Conservation (phyloP, 2,113 vertebrate genomes). For the Etia nguti region DNA sequence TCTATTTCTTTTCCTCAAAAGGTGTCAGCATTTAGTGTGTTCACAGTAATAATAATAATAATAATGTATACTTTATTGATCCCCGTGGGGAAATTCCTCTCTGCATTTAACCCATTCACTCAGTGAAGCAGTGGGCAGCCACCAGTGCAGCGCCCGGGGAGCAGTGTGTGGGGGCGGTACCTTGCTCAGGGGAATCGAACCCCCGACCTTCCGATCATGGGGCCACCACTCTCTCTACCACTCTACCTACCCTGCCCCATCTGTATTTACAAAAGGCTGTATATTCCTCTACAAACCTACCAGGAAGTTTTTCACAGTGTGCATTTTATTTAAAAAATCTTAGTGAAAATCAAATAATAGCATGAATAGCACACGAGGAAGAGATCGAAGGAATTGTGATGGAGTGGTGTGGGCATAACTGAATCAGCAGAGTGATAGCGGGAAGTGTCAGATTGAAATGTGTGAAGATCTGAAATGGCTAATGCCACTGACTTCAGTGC, state of each 20-base stretch:
- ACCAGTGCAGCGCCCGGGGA: no score
- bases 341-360: background rate
- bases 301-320: background rate
- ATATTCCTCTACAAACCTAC: background rate
- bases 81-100: no score
- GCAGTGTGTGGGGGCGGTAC: no score
- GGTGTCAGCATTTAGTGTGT: background rate
- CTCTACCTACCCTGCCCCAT: no score
- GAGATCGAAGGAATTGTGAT: background rate
- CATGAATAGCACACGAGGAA: background rate
- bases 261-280: background rate
- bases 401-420: background rate
- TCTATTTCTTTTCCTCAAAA: no score
- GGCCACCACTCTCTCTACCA: no score
- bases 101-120: no score
- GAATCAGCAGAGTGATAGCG: background rate
- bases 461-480: background rate
- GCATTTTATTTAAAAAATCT: background rate
- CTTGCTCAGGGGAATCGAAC: no score
- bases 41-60: no score
- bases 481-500: background rate
- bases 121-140: no score
- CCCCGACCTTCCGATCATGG: no score
- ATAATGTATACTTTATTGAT: no score
- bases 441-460: background rate